Conservation (phyloP, 2,113 vertebrate species). For the Corydoras maculifer region DNA sequence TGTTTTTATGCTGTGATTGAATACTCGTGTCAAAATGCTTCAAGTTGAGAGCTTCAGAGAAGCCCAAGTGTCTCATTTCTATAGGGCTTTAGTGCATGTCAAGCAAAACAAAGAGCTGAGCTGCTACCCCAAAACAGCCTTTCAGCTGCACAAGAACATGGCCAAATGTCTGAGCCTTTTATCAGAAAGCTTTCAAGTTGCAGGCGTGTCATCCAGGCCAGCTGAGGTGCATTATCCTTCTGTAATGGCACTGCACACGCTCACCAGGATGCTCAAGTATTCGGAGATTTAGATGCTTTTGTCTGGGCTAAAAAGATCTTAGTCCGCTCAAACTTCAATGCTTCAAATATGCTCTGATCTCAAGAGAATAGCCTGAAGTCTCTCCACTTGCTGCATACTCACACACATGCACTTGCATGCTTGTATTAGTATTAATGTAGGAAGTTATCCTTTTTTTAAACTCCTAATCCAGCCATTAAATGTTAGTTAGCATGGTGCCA, state of each 20-base stretch:
- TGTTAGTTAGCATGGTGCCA: too few species aligned
- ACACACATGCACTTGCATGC: constrained; percentile 15
- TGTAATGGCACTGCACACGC: constrained; percentile 7
- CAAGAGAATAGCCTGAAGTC: constrained; percentile 42
- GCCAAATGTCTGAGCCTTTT: constrained; percentile 21
- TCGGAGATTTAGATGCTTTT: constrained; percentile 29
- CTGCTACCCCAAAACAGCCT: constrained; percentile 13
- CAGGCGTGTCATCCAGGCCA: constrained; percentile 3
- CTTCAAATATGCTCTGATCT: constrained; percentile 47
- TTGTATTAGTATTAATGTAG: neutral
- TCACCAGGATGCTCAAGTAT: constrained; percentile 13
- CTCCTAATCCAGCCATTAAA: too few species aligned
- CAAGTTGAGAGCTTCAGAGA: neutral
- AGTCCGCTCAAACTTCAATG: constrained; percentile 18
- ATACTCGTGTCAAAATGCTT: neutral
- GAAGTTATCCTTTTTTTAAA: neutral
- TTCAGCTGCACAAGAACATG: constrained; percentile 17
- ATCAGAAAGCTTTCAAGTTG: constrained; percentile 21
- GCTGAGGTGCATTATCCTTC: constrained; percentile 22
- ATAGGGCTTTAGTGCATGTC: neutral
- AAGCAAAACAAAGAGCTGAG: constrained; percentile 14
- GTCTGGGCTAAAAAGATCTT: constrained; percentile 13
- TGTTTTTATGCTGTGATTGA: constrained; percentile 9
- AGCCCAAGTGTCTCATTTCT: neutral
- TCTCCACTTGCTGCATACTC: neutral